Percentiles rank a stretch among this genome's conserved stretches.
Evolutionary conservation across 92 coral and sea anemone species (phyloP).

Genomic region (Bergia puertoricense): DNA sequence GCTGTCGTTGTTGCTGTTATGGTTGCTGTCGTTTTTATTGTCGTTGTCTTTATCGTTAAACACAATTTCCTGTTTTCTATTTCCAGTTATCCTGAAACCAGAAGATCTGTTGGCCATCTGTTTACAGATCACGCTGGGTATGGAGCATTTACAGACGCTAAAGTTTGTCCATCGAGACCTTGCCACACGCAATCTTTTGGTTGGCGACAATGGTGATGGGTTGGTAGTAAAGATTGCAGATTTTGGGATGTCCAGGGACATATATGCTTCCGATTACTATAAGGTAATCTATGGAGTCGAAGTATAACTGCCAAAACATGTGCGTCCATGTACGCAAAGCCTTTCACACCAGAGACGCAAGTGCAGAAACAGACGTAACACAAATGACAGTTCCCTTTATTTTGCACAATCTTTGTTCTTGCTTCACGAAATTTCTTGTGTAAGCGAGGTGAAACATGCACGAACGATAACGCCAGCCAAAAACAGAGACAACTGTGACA

Average conservation of each 20-base stretch:
- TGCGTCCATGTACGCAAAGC: neutral
- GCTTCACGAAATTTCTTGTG: too few species aligned
- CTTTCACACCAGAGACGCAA: too few species aligned
- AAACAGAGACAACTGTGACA: too few species aligned
- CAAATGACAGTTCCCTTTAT: too few species aligned
- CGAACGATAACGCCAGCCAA: too few species aligned
- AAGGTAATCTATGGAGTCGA: conserved; percentile 44
- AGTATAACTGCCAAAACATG: neutral
- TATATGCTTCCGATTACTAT: conserved; percentile 86
- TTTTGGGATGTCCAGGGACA: conserved; percentile 90
- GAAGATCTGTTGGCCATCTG: conserved; percentile 68
- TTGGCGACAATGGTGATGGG: conserved; percentile 56
- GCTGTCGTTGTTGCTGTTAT: too few species aligned
- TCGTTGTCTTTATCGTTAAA: neutral
- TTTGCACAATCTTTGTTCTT: too few species aligned
- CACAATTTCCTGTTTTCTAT: neutral
- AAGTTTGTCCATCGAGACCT: conserved; percentile 88
- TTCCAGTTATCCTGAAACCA: conserved; percentile 47
- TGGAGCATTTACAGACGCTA: conserved; percentile 81
- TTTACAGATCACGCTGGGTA: conserved; percentile 75
- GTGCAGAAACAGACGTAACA: neutral
- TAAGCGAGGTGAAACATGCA: too few species aligned
- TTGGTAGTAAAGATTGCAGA: conserved; percentile 77
- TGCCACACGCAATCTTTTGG: conserved; percentile 81
- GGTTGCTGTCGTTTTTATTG: too few species aligned